Evolutionary conservation across 2,888 invertebrate genomes (phyloP).

Genomic region (Polylopha cassiicola): DNA sequence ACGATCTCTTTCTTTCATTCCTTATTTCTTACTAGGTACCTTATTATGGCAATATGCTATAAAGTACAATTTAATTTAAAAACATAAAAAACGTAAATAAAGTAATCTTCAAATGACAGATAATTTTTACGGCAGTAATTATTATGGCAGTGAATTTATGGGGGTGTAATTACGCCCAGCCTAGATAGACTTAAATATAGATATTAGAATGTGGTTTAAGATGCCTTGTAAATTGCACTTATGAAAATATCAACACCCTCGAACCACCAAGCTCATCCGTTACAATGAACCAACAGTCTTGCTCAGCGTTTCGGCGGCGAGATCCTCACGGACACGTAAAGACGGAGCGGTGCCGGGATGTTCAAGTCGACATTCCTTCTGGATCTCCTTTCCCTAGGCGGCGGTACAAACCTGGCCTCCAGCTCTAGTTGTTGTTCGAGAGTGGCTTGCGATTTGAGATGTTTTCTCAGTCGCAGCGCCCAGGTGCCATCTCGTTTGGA

Average conservation of each 20-base stretch:
- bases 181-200: too few relatives aligned
- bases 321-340: constrained; percentile 59
- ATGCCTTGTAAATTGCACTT: constrained; percentile 29
- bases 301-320: constrained; percentile 39
- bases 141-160: too few relatives aligned
- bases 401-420: constrained; percentile 58
- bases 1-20: too few relatives aligned
- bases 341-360: constrained; percentile 51
- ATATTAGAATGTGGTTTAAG: constrained; percentile 21
- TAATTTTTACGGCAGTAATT: too few relatives aligned
- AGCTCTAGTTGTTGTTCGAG: constrained; percentile 57
- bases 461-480: constrained; percentile 54
- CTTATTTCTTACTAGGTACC: too few relatives aligned
- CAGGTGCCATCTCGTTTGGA: constrained; percentile 60
- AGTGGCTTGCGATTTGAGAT: constrained; percentile 38
- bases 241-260: constrained; percentile 10
- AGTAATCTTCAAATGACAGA: too few relatives aligned
- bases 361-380: constrained; percentile 29
- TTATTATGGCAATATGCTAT: too few relatives aligned
- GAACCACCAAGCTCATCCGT: too few relatives aligned
- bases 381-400: constrained; percentile 28
- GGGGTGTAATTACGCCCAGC: too few relatives aligned
- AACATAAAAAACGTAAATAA: too few relatives aligned
- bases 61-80: too few relatives aligned
- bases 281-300: constrained; percentile 3